Evolutionary conservation across 2,113 vertebrate species (phyloP).

Genomic region (Periophthalmodon schlosseri): DNA sequence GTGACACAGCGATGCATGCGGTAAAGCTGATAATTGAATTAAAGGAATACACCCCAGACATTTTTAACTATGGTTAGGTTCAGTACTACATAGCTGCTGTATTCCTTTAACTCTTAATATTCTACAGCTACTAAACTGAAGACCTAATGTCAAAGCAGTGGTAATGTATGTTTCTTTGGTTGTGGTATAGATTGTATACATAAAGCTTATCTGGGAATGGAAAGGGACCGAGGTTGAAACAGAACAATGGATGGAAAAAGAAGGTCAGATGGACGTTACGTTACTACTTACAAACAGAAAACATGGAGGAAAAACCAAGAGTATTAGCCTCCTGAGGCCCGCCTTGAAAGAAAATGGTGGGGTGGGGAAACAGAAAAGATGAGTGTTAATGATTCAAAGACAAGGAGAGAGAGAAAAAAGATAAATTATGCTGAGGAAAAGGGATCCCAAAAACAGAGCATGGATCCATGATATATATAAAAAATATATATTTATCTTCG

Average conservation of each 20-base stretch:
- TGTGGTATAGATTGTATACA: constrained; percentile 6
- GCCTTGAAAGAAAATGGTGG: constrained; percentile 84
- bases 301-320: constrained; percentile 93
- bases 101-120: constrained; percentile 38
- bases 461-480: too few species aligned
- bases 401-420: constrained; percentile 36
- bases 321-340: constrained; percentile 88
- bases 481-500: too few species aligned
- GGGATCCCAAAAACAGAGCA: neutral
- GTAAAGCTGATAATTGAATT: constrained; percentile 30
- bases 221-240: neutral
- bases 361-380: constrained; percentile 79
- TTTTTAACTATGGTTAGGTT: neutral
- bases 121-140: constrained; percentile 4
- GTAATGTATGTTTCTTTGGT: constrained; percentile 29
- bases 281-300: constrained; percentile 97
- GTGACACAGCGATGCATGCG: constrained; percentile 38
- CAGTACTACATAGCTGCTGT: neutral
- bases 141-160: constrained; percentile 36
- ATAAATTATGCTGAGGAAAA: constrained; percentile 12
- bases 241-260: constrained; percentile 34
- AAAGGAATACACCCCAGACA: constrained; percentile 49
- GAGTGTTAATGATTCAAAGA: constrained; percentile 57
- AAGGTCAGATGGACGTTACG: constrained; percentile 58
- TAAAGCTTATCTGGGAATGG: constrained; percentile 13